phyloP scores from a whole-genome alignment of 2,113 vertebrate genomes.

The Brachionichthys hirsutus region DNA sequence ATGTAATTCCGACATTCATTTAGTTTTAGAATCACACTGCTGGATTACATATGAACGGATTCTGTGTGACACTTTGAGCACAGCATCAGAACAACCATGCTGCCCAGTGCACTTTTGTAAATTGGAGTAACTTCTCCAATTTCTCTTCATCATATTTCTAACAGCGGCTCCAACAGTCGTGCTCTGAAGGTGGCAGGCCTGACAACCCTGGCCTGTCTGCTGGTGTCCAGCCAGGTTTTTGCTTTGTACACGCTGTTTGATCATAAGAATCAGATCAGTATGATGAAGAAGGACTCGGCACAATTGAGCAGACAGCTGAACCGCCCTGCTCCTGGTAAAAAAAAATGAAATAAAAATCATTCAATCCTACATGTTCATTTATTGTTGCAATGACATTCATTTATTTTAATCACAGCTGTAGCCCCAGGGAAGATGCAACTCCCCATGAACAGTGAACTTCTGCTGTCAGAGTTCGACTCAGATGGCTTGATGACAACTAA shows the following conservation, averaged over 20 bases:
- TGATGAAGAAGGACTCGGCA: conserved; percentile 77
- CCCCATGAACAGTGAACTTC: conserved; percentile 65
- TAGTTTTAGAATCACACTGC: too few relatives aligned
- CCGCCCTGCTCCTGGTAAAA: conserved; percentile 70
- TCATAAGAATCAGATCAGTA: conserved; percentile 82
- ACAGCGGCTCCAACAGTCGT: conserved; percentile 63
- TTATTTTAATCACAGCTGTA: neutral
- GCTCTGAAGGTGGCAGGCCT: conserved; percentile 76
- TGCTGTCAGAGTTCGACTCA: conserved; percentile 56
- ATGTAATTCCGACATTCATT: too few relatives aligned
- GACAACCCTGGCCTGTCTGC: conserved; percentile 84
- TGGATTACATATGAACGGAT: too few relatives aligned
- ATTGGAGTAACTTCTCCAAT: too few relatives aligned
- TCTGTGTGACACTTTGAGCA: too few relatives aligned
- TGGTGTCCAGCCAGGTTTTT: conserved; percentile 88
- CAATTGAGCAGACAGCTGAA: conserved; percentile 79
- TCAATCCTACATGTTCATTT: too few relatives aligned
- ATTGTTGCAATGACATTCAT: neutral
- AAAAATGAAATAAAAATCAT: too few relatives aligned
- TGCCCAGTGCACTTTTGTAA: too few relatives aligned
- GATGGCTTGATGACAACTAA: neutral
- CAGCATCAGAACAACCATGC: too few relatives aligned
- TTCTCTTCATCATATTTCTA: neutral
- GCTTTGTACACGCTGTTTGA: conserved; percentile 83
- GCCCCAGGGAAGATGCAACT: conserved; percentile 70